These are phyloP conservation scores for Kuschelorhynchus macadamiae DNA, from an alignment of 2,888 invertebrate genomes.

Conservation along the genomic window DNA sequence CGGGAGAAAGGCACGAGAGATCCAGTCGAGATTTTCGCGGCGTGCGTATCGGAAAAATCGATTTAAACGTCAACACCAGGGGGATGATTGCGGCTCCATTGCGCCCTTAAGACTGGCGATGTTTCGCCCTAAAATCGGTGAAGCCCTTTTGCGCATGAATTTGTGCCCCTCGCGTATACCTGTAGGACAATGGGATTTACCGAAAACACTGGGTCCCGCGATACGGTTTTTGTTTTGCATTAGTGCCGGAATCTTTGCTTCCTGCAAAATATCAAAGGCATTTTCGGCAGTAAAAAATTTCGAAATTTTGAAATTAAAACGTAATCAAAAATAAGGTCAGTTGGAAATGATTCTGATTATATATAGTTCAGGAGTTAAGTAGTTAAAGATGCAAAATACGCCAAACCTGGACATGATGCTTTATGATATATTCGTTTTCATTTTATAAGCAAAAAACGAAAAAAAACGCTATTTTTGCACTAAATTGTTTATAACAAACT, in stretches of 20 bases:
- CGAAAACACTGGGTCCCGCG: conserved; percentile 42
- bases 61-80: conserved; percentile 32
- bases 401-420: too few relatives aligned
- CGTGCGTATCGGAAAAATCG: conserved; percentile 35
- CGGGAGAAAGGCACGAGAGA: conserved; percentile 35
- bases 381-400: too few relatives aligned
- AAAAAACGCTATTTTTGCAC: too few relatives aligned
- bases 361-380: too few relatives aligned
- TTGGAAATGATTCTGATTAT: too few relatives aligned
- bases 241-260: background rate
- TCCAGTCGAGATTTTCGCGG: conserved; percentile 38
- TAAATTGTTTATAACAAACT: too few relatives aligned
- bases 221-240: conserved; percentile 43
- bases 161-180: conserved; percentile 43
- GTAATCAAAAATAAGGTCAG: too few relatives aligned
- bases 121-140: conserved; percentile 44
- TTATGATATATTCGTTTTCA: too few relatives aligned
- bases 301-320: too few relatives aligned
- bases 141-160: conserved; percentile 47
- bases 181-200: conserved; percentile 52
- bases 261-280: too few relatives aligned
- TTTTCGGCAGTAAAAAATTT: too few relatives aligned
- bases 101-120: conserved; percentile 47
- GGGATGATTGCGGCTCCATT: conserved; percentile 41
- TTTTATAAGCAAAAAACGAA: too few relatives aligned